Conservation (phyloP, 2,888 invertebrate species). For the Atethmia centrago region DNA sequence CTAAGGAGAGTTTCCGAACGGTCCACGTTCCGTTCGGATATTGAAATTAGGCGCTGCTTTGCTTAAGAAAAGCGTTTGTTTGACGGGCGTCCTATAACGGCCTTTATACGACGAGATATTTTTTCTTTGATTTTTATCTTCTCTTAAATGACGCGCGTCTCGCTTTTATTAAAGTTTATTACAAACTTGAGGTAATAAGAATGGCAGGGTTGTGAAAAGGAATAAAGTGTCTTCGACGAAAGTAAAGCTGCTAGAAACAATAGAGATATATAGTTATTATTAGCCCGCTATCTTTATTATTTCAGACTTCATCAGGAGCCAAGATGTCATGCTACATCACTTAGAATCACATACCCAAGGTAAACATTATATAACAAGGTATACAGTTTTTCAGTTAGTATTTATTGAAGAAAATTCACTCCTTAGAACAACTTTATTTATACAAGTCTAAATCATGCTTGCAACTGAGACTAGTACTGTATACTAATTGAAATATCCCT, state of each 20-base stretch:
- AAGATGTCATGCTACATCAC: background rate
- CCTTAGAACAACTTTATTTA: background rate
- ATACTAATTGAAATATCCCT: background rate
- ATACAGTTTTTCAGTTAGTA: background rate
- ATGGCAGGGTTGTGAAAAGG: slow-evolving; percentile 18
- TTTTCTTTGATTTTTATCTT: slow-evolving; percentile 67
- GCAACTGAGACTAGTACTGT: background rate
- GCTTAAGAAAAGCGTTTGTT: slow-evolving; percentile 88
- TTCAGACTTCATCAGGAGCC: background rate
- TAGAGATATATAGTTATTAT: slow-evolving; percentile 1
- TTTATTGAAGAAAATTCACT: background rate
- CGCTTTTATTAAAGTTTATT: slow-evolving; percentile 68
- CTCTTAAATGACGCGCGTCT: slow-evolving; percentile 60
- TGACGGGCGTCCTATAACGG: slow-evolving; percentile 79
- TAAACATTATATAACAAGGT: background rate
- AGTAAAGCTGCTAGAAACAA: slow-evolving; percentile 20
- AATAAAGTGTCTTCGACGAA: slow-evolving; percentile 18
- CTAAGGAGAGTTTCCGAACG: slow-evolving; percentile 88
- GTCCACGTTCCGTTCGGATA: slow-evolving; percentile 88
- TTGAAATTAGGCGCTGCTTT: slow-evolving; percentile 90
- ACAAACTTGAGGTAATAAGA: slow-evolving; percentile 52
- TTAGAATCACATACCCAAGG: background rate
- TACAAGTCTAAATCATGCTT: background rate
- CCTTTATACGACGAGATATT: slow-evolving; percentile 71
- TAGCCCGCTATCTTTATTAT: background rate